phyloP scores from a whole-genome alignment of 2,113 vertebrate species.

The Misgurnus mizolepis region DNA sequence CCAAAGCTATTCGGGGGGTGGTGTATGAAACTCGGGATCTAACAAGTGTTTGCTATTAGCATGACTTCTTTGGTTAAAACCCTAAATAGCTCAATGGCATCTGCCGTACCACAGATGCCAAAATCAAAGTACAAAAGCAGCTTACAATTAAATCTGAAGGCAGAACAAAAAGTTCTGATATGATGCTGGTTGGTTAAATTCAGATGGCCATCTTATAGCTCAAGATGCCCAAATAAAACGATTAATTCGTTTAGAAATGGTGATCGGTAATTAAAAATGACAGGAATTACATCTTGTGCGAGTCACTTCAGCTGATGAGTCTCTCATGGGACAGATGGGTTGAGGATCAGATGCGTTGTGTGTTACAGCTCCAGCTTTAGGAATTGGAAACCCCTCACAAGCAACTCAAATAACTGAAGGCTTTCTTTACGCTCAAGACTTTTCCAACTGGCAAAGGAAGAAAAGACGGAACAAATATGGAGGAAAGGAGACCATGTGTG shows the following conservation, averaged over 20 bases:
- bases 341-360: constrained; percentile 5
- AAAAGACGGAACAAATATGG: constrained; percentile 32
- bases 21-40: background rate
- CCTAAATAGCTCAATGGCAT: background rate
- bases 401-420: constrained; percentile 37
- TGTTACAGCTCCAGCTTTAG: constrained; percentile 28
- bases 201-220: background rate
- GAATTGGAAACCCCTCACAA: constrained; percentile 35
- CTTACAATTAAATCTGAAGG: background rate
- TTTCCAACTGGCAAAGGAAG: constrained; percentile 41
- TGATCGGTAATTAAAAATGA: background rate
- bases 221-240: background rate
- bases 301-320: constrained; percentile 24
- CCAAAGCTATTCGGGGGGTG: background rate
- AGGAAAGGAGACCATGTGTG: constrained; percentile 32
- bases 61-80: background rate
- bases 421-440: constrained; percentile 23
- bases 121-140: constrained; percentile 24
- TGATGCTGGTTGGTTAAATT: background rate
- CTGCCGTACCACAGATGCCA: background rate
- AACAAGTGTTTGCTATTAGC: constrained; percentile 3
- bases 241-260: background rate
- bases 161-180: background rate
- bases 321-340: constrained; percentile 32
- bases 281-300: constrained; percentile 10